phyloP scores from a whole-genome alignment of 2,113 vertebrate species.

The Saguinus imperator region DNA sequence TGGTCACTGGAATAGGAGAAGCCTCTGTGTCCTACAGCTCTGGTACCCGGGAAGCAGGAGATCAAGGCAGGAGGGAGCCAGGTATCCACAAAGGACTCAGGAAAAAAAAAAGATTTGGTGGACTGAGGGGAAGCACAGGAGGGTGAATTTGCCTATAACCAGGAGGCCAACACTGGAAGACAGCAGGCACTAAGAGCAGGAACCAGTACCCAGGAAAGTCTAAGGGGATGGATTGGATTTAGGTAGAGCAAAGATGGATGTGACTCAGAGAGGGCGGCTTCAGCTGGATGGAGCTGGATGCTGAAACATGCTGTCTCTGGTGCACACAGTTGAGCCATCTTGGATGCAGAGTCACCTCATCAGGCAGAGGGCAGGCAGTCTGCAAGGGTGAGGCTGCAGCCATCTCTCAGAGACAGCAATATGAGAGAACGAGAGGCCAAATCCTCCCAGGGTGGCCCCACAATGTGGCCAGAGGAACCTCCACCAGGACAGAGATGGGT shows the following conservation, averaged over 20 bases:
- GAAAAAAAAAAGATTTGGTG: not conserved
- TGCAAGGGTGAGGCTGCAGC: not conserved
- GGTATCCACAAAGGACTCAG: accelerated
- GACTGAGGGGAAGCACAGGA: accelerated
- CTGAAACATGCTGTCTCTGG: not conserved
- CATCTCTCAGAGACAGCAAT: not conserved
- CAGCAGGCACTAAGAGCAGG: not conserved
- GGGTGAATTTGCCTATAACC: not conserved
- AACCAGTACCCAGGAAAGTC: not conserved
- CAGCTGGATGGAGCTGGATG: accelerated
- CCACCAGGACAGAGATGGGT: not conserved
- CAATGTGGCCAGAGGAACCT: not conserved
- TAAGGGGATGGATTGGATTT: not conserved
- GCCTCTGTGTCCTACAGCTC: not conserved
- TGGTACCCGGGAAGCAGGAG: not conserved
- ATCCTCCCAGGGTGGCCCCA: not conserved
- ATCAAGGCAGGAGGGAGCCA: too few relatives aligned
- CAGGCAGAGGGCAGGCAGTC: not conserved
- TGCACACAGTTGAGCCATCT: accelerated
- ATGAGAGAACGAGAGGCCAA: accelerated
- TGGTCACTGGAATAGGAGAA: not conserved
- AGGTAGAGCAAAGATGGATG: too few relatives aligned
- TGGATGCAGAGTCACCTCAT: not conserved
- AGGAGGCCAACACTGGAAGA: not conserved
- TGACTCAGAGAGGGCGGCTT: not conserved